phyloP scores from a whole-genome alignment of 2,797 vertebrate species.

The Pipistrellus pipistrellus region DNA sequence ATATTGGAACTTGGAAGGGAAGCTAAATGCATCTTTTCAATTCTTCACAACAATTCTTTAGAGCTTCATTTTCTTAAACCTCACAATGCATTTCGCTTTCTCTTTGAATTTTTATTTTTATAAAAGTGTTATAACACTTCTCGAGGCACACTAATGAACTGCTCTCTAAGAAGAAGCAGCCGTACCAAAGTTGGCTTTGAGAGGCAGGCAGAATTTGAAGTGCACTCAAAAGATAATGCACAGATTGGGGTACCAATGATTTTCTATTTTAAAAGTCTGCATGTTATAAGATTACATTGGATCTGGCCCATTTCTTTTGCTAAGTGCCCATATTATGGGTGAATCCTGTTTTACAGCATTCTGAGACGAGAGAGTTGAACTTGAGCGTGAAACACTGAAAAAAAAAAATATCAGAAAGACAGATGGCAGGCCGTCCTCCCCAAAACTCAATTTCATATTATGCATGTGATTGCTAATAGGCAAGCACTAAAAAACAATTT shows the following conservation, averaged over 20 bases:
- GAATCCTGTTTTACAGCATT: slow-evolving; percentile 84
- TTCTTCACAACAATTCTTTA: slow-evolving; percentile 75
- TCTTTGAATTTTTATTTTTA: slow-evolving; percentile 74
- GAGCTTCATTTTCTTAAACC: slow-evolving; percentile 74
- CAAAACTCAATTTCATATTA: slow-evolving; percentile 89
- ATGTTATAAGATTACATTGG: slow-evolving; percentile 79
- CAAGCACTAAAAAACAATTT: slow-evolving; percentile 88
- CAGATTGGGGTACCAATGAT: slow-evolving; percentile 75
- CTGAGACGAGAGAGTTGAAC: slow-evolving; percentile 86
- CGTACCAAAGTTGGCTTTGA: slow-evolving; percentile 43
- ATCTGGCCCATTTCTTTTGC: slow-evolving; percentile 84
- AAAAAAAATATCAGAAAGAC: slow-evolving; percentile 86
- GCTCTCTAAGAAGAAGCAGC: slow-evolving; percentile 59
- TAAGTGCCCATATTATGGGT: slow-evolving; percentile 82
- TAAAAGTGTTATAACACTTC: slow-evolving; percentile 76
- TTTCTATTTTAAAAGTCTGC: slow-evolving; percentile 79
- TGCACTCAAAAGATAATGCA: slow-evolving; percentile 74
- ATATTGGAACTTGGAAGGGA: slow-evolving; percentile 84
- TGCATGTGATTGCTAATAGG: slow-evolving; percentile 88
- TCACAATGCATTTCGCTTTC: slow-evolving; percentile 43
- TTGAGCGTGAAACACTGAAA: slow-evolving; percentile 81
- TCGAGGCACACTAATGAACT: slow-evolving; percentile 78
- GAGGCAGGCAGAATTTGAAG: slow-evolving; percentile 75
- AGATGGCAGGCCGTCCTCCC: slow-evolving; percentile 88
- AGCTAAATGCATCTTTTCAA: slow-evolving; percentile 82